These are phyloP conservation scores for Pseudonaja textilis DNA, from an alignment of 2,113 vertebrate genomes.

Conservation along the genomic window DNA sequence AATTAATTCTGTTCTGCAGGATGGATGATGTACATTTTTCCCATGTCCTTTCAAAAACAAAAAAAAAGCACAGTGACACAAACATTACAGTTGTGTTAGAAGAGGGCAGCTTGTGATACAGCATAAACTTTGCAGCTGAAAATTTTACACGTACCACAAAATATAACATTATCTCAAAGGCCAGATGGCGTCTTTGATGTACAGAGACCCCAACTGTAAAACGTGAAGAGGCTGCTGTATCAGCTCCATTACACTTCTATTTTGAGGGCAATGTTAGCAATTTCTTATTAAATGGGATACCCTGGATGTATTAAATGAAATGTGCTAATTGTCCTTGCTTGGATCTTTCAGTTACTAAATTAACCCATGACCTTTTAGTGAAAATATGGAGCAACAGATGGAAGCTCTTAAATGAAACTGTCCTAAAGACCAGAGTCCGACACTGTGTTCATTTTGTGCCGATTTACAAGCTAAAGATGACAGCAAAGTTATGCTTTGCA, in stretches of 20 bases:
- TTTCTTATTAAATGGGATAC: neutral
- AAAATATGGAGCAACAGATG: conserved; percentile 9
- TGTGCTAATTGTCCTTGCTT: conserved; percentile 7
- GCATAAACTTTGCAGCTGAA: no score
- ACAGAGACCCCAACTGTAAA: neutral
- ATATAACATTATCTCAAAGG: neutral
- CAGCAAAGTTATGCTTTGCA: neutral
- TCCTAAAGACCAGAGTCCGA: neutral
- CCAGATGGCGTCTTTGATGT: neutral
- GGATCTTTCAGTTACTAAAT: neutral
- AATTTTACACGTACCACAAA: neutral
- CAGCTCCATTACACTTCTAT: neutral
- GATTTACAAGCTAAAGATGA: neutral
- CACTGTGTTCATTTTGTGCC: neutral
- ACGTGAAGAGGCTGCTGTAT: neutral
- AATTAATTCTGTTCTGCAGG: neutral
- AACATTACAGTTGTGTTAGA: neutral
- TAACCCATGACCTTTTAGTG: conserved; percentile 13
- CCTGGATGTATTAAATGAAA: neutral
- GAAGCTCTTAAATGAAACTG: conserved; percentile 4
- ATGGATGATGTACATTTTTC: neutral
- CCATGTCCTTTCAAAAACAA: neutral
- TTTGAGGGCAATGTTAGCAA: neutral
- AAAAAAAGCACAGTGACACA: neutral
- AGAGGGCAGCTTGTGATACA: neutral